Base-by-base conservation (phyloP, 2,797 vertebrate genomes). In the Onychomys torridus region DNA sequence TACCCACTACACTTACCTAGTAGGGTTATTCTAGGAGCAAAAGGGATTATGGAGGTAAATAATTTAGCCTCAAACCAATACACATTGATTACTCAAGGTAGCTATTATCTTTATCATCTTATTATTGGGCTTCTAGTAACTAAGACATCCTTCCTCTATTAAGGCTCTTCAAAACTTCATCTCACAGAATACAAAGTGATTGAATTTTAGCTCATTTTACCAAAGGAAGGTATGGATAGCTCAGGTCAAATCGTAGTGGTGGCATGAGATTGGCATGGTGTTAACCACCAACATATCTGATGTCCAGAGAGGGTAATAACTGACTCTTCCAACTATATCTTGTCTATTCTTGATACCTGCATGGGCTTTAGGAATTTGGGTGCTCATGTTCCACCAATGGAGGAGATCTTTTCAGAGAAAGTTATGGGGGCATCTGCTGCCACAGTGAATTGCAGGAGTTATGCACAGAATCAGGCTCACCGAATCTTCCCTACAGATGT, bases 91-190 rank as follows among this genome's bases (percentile, higher is more conserved):
- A 67, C 14, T 77, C n/a, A 84, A n/a, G 13, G 19, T 46, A 94
- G 21, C 75, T 91, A 32, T 40, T 89, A 40, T 63, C 71, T 65
- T 89, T 75, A 83, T 4, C 71, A 87, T 79, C 69, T 89, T 65
- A 69, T 23, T 46, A 40, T 63, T 89, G 65, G 14, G 2, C 19
- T 49, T 69, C 29, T 87, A 79, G 25, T 69, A 89, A 87, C 5
- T 77, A 77, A 49, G 57, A 23, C 2, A 37, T 55, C 14, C 90
- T 21, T 40, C 21, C 19, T 69, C 86, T 82, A 27, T 32, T 27
- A 65, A 83, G 37, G 3, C 2, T 90, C 23, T 55, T 91, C 12
- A 19, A 94, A 91, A 93, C 59, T 73, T 93, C 46, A 77, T 32
- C 59, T 84, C 46, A 67, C 21, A 43, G 63, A 84, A 32, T 55